Conservation (phyloP, 2,113 vertebrate species). For the Sinocyclocheilus maitianheensis region DNA sequence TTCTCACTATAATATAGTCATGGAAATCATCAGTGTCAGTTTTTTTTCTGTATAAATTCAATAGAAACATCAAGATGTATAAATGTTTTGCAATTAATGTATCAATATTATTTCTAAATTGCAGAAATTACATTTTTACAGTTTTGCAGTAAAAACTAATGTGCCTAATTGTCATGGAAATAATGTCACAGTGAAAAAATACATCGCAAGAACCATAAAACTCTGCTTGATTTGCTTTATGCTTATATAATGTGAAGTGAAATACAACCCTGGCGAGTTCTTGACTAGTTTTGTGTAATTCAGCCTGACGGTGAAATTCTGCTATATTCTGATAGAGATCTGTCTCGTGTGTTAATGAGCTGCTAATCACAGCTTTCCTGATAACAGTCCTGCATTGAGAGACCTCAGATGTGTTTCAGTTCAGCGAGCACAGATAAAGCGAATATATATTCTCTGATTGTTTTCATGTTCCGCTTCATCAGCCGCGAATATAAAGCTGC, state of each 20-base stretch:
- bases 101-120: neutral
- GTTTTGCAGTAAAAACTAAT: neutral
- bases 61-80: neutral
- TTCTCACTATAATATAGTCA: neutral
- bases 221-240: neutral
- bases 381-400: neutral
- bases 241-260: neutral
- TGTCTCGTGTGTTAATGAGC: neutral
- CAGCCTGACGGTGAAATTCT: neutral
- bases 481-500: neutral
- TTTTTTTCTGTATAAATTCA: no score
- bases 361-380: neutral
- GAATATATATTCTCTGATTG: neutral
- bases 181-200: neutral
- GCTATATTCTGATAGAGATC: neutral
- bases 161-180: neutral
- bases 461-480: conserved; percentile 15
- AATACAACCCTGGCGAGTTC: neutral
- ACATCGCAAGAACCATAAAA: neutral
- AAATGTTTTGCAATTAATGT: neutral
- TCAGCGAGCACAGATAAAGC: conserved; percentile 12
- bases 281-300: neutral
- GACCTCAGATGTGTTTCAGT: neutral
- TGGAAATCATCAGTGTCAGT: neutral
- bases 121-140: neutral